Evolutionary conservation across 2,113 vertebrate genomes (phyloP).

Genomic region (Zonotrichia leucophrys): DNA sequence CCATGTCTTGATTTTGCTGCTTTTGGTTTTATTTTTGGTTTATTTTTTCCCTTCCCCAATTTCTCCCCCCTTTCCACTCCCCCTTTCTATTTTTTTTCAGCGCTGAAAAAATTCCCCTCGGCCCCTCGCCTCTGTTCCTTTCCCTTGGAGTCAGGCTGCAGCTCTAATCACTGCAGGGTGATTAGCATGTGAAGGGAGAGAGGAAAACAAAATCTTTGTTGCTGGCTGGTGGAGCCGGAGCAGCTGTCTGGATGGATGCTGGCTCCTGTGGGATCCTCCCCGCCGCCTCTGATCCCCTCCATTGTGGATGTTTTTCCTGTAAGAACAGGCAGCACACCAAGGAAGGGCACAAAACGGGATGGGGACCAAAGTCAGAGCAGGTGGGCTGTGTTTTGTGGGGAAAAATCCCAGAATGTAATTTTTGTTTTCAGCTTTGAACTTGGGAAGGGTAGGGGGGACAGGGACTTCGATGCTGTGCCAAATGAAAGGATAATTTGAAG

Average conservation of each 20-base stretch:
- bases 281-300: not conserved
- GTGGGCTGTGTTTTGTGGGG: not conserved
- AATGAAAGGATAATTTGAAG: conserved; percentile 72
- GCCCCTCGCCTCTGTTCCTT: not conserved
- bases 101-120: not conserved
- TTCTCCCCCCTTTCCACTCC: not conserved
- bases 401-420: accelerated
- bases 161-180: not conserved
- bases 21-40: not conserved
- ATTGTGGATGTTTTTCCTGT: not conserved
- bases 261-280: not conserved
- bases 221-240: not conserved
- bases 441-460: not conserved
- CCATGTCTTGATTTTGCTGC: not conserved
- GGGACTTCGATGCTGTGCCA: not conserved
- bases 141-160: conserved; percentile 6
- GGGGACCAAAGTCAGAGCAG: not conserved
- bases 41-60: not conserved
- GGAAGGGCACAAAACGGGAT: not conserved
- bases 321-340: not conserved
- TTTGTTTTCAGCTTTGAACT: not conserved
- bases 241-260: conserved; percentile 3
- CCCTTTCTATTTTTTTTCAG: not conserved
- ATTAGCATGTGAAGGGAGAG: conserved; percentile 38
- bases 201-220: conserved; percentile 51